Evolutionary conservation across 2,888 invertebrate genomes (phyloP), one percentile per base, ranked within the genome.

Genomic region (Orchestes rusci): DNA sequence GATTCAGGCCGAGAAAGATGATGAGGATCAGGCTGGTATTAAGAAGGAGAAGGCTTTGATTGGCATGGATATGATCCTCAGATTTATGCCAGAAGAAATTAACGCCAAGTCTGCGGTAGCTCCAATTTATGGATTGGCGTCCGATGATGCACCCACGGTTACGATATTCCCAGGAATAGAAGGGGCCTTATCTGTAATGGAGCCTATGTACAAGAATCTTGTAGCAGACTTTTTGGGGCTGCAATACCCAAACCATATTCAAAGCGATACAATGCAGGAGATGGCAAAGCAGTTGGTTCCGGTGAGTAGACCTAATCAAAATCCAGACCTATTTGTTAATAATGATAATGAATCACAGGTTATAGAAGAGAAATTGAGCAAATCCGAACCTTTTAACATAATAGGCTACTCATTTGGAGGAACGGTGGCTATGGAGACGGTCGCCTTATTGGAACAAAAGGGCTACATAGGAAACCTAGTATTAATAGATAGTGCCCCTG

Each of bases 361-460:
- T 40, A 67, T 82, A 2, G 70, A 75, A 49, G 67, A 72, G 29
- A 68, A 72, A 7, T 58, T 79, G 7, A 63, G 73, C 0, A 76
- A 73, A 1, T 70, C 71, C 1, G 70, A 76, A 35, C 72, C 74
- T 0, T 92, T 85, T 69, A 76, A 77, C 45, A 63, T 96, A 1
- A 75, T 85, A 10, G 93, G 87, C 2, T 94, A 96, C 71, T 96
- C 95, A 10, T 94, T 81, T 61, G 96, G 96, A 32, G 73, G 82
- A 0, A 66, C 84, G 16, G 72, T 92, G 15, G 82, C 84, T 0
- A 67, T 93, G 43, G 87, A 92, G 63, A 69, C 94, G 46, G 84
- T 81, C 3, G 69, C 77, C 5, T 73, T 76, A 58, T 69, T 94
- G 27, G 89, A 90, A 65, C 69, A 67, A 4, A 70, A 75, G 57